Percentiles rank a stretch among this genome's conserved stretches.
These are phyloP conservation scores for Epinephelus lanceolatus DNA, from an alignment of 2,113 vertebrate genomes.

Conservation along the genomic window DNA sequence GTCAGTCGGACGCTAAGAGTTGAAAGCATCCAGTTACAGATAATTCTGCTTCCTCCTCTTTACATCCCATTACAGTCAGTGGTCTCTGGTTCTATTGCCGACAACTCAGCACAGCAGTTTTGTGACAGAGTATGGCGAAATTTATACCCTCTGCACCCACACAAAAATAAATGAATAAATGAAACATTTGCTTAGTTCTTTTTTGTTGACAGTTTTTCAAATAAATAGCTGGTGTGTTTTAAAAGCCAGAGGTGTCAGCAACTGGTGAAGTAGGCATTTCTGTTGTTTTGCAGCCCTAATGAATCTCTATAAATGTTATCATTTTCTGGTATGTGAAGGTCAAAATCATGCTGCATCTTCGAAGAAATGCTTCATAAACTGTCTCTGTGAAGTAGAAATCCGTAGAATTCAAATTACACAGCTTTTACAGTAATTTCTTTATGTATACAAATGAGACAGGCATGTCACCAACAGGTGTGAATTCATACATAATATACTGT, in stretches of 20 bases:
- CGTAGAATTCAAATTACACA: not conserved
- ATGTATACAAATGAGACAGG: conserved; percentile 12
- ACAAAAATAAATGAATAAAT: not conserved
- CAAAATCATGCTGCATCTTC: not conserved
- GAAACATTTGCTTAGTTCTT: not conserved
- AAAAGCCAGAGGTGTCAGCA: not conserved
- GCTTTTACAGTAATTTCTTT: not conserved
- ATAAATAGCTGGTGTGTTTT: not conserved
- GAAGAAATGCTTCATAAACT: not conserved
- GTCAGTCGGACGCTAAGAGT: not conserved
- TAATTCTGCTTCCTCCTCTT: not conserved
- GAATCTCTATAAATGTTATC: not conserved
- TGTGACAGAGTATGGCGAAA: not conserved
- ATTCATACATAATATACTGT: conserved; percentile 9
- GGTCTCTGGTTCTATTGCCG: not conserved
- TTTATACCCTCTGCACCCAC: not conserved
- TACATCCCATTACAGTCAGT: not conserved
- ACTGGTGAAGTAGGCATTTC: not conserved
- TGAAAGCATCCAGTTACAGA: not conserved
- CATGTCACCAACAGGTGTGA: not conserved
- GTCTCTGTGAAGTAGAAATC: not conserved
- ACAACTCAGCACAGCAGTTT: not conserved
- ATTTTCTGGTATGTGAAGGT: not conserved
- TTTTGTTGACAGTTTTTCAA: not conserved
- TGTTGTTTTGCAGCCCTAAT: not conserved